Evolutionary conservation across 2,888 invertebrate species (phyloP), one percentile per base, ranked within the genome.

Genomic region (Iphiclides podalirius): DNA sequence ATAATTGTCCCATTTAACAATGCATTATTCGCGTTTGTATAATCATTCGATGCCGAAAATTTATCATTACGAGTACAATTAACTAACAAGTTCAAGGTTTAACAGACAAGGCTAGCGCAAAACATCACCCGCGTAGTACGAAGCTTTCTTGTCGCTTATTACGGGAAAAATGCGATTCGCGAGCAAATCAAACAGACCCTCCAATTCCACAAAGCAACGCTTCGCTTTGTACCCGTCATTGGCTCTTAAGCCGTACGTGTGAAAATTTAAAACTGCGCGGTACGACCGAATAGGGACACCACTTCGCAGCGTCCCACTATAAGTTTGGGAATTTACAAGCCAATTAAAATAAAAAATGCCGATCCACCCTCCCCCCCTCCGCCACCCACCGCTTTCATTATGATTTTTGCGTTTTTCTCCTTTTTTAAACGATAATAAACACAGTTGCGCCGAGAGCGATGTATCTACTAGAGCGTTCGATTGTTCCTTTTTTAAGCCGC

Each of bases 271-370:
- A 59, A 63, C 61, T 61, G 60, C 63, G 67, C 70, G 69, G 73
- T 67, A 67, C 66, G 57, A 66, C 63, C 39, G 52, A 50, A 58
- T 55, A 74, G 72, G n/a, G 34, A 20, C 15, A 20, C 74, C 72
- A 69, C 57, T 64, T 65, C 66, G 62, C 71, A 67, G 66, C 72
- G 67, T 75, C 76, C 72, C 73, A 78, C 80, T 81, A 82, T 77
- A 86, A 81, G 79, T 86, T 83, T 78, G 71, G 75, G 79, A 83
- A 86, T 86, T 84, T 83, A 86, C 85, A 84, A 79, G 83, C 79
- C 85, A 84, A 86, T 85, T 86, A 84, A 83, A 81, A 79, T 86
- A 83, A 85, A 86, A 84, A 85, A 85, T 83, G 83, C 31, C 76
- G 77, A 75, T 74, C 75, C 82, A 75, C 73, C 79, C 67, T 76